These are phyloP conservation scores for Microplitis manilae DNA, from an alignment of 2,888 invertebrate species.

Conservation along the genomic window DNA sequence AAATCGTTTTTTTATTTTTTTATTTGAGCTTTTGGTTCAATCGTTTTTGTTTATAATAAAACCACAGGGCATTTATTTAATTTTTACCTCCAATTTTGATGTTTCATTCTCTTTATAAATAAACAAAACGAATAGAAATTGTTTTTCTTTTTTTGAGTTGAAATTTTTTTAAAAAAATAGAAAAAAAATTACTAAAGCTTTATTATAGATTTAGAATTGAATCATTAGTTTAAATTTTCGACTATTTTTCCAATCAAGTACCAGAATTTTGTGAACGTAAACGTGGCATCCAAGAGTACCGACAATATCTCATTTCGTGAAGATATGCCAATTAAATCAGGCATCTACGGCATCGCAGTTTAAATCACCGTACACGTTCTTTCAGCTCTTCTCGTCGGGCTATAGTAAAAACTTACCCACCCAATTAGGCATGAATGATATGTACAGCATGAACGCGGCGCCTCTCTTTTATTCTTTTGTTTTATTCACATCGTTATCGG, in stretches of 20 bases:
- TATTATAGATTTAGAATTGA: neutral
- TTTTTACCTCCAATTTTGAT: neutral
- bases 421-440: constrained; percentile 44
- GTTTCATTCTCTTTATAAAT: neutral
- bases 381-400: constrained; percentile 21
- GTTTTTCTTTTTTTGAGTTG: neutral
- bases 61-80: neutral
- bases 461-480: constrained; percentile 26
- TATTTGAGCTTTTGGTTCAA: neutral
- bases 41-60: neutral
- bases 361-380: constrained; percentile 1
- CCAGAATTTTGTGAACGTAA: constrained; percentile 12
- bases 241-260: neutral
- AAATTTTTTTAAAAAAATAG: neutral
- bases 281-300: constrained; percentile 20
- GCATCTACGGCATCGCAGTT: constrained; percentile 40
- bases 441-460: constrained; percentile 30
- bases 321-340: constrained; percentile 44
- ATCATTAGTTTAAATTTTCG: neutral
- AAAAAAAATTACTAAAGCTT: neutral
- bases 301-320: constrained; percentile 31
- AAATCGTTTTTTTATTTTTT: neutral
- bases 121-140: neutral
- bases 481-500: constrained; percentile 2
- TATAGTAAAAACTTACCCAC: constrained; percentile 40